Evolutionary conservation across 2,113 vertebrate species (phyloP), one percentile per base, ranked within the genome.

Genomic region (Amphiprion ocellaris): DNA sequence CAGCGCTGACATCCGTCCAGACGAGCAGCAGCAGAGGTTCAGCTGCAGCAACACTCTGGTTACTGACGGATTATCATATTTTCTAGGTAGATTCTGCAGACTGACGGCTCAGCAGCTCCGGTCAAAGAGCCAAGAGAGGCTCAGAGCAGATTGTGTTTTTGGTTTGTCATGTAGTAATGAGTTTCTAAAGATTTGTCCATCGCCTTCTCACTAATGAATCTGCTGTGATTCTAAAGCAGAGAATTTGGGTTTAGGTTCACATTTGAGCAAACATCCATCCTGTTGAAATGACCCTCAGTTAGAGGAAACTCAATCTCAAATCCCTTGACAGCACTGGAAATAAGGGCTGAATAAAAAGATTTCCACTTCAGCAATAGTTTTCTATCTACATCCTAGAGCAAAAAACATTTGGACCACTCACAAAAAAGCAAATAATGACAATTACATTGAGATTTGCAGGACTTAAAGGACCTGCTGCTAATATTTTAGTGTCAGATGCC

Each of bases 61-160:
- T 67, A 54, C 53, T 33, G 47, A 9, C 15, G 60, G 85, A 90
- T 92, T 89, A 91, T 82, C 70, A 77, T 77, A 83, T 79, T 78
- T 63, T 74, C 23, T 49, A 64, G 52, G 41, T 76, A 77, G 49
- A 83, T 85, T 59, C 69, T 61, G 33, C 54, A 69, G 46, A 85
- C 16, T 80, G 77, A 66, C 82, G 66, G 79, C 44, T 16, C 41
- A 24, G 24, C 61, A 33, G 55, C 26, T 33, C 37, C 24, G 74
- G 69, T 73, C 63, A 78, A 56, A 65, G 26, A 61, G 74, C 47
- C 61, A 81, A 83, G 76, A 14, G 53, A 72, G 39, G 30, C 37
- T 56, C 52, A 65, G 63, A 44, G 24, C 46, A 71, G 61, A 77
- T 80, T 55, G 21, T 59, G 1, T 0, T 53, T 71, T n/a, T 47